A percentile compares a stretch with the other conserved stretches of the same genome.
Conservation (phyloP, 1,140 invertebrate genomes). For the Danaus plexippus region DNA sequence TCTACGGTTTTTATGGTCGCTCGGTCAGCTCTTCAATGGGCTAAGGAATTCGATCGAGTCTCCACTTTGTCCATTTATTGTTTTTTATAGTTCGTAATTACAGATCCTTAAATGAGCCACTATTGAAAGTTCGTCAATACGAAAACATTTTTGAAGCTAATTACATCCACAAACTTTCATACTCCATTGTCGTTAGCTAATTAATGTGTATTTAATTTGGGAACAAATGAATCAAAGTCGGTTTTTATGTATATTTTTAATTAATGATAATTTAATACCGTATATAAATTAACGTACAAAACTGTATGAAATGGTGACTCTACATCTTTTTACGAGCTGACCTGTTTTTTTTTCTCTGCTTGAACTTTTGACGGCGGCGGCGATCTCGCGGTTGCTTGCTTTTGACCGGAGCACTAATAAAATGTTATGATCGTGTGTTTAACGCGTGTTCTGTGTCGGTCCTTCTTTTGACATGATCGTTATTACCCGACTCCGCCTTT, state of each 20-base stretch:
- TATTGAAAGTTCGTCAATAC: constrained; percentile 27
- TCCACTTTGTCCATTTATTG: constrained; percentile 52
- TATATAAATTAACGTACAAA: too few relatives aligned
- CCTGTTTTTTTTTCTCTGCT: constrained; percentile 64
- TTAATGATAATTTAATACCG: too few relatives aligned
- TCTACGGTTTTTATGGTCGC: constrained; percentile 69
- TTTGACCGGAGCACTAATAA: constrained; percentile 70
- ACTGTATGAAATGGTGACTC: constrained; percentile 48
- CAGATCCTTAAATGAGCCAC: constrained; percentile 40
- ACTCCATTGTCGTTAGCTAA: constrained; percentile 10
- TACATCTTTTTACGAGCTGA: constrained; percentile 65
- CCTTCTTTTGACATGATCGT: constrained; percentile 70
- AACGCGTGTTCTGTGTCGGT: constrained; percentile 67
- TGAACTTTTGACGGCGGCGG: constrained; percentile 66
- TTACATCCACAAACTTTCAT: constrained; percentile 15
- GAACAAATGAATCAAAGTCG: too few relatives aligned
- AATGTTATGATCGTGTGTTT: constrained; percentile 72
- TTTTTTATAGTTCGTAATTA: constrained; percentile 44
- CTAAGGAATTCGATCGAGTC: constrained; percentile 69
- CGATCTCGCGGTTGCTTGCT: constrained; percentile 64
- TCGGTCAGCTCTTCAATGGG: constrained; percentile 70
- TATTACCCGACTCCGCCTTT: constrained; percentile 61
- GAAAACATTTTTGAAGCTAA: constrained; percentile 17
- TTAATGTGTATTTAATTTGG: constrained; percentile 5
- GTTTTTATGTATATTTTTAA: too few relatives aligned